phyloP scores from a whole-genome alignment of 2,888 invertebrate genomes.

The Nasonia oneida region DNA sequence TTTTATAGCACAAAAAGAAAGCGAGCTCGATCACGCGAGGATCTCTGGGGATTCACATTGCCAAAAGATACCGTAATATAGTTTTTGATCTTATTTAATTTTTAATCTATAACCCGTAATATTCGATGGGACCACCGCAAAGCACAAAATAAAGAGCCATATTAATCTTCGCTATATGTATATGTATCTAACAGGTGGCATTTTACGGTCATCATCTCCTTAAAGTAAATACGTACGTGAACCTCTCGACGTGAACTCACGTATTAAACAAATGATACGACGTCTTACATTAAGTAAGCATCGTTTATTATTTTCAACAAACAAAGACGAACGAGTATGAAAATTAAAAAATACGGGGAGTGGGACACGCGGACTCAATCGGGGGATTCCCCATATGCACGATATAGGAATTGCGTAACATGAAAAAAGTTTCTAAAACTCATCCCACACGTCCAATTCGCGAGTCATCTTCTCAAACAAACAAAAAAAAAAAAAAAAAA shows the following conservation, averaged over 20 bases:
- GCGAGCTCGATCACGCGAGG: no score
- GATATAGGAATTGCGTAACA: not conserved
- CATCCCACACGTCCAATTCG: not conserved
- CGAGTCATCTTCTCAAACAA: not conserved
- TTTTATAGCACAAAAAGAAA: no score
- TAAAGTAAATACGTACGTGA: not conserved
- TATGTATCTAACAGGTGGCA: not conserved
- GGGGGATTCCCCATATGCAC: not conserved
- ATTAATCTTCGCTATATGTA: not conserved
- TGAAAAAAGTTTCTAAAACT: not conserved
- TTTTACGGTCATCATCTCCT: not conserved
- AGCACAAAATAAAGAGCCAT: not conserved
- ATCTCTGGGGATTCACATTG: no score
- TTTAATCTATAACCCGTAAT: no score
- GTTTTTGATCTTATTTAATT: no score
- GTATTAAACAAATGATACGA: no score
- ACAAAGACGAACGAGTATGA: not conserved
- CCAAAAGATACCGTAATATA: no score
- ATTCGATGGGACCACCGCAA: conserved; percentile 21
- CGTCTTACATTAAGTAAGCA: no score
- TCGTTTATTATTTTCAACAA: not conserved
- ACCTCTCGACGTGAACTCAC: no score
- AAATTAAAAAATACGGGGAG: not conserved
- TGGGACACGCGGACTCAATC: not conserved
- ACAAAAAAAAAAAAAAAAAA: no score